Evolutionary conservation across 2,113 vertebrate genomes (phyloP), one percentile per base, ranked within the genome.

Genomic region (Pollachius pollachius): DNA sequence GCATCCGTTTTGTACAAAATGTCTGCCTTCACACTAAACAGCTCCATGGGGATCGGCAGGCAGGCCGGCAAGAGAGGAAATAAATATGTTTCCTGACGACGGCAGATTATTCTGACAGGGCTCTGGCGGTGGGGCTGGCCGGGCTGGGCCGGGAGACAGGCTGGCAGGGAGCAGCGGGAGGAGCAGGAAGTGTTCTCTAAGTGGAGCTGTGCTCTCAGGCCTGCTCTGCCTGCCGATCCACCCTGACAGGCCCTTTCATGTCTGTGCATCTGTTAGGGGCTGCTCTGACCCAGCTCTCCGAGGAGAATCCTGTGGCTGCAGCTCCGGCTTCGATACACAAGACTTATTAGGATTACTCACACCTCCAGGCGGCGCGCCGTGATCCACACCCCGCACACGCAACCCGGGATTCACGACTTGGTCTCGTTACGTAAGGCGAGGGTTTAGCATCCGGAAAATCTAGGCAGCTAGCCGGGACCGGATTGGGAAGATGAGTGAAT

Each of bases 61-160:
- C 76, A 81, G 81, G 72, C 76, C 76, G 62, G 74, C 78, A 75
- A 84, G 72, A 80, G 75, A 84, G 75, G 81, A 91, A 91, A 92
- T 90, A 91, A 92, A 90, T 89, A 90, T 91, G 90, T 90, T 91
- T 86, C 79, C 83, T 84, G 80, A 89, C 81, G 82, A 87, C 84
- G 89, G 83, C 78, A 75, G 83, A 81, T 80, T 86, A 90, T 89
- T 82, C 82, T 82, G 80, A 89, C 88, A 89, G 83, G 72, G 81
- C 77, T 87, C 81, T 82, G 84, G 89, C 89, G 79, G 74, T 70
- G 81, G 75, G 80, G 7, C 19, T 25, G 61, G 3, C 25, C 25
- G 25, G 25, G 27, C 27, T n/a, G 41, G 61, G 61, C 19, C 18
- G 77, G 83, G 76, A 79, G 74, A 81, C 70, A 34, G 72, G 73